phyloP scores from a whole-genome alignment of 2,797 vertebrate genomes.

The Lutjanus argentimaculatus region DNA sequence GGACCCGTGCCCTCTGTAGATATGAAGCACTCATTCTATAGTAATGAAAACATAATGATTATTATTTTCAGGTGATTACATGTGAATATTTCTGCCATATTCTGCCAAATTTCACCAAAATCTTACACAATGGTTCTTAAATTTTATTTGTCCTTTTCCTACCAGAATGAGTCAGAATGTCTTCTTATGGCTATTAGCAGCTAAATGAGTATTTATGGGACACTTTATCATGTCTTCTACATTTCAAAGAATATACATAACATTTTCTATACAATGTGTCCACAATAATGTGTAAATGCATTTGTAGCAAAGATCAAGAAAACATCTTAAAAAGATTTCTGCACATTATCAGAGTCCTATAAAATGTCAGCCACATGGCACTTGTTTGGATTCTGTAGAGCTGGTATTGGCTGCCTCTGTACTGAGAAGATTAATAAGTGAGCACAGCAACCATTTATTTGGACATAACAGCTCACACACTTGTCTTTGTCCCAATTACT shows the following conservation, averaged over 20 bases:
- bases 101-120: too few species aligned
- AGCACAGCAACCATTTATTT: conserved; percentile 16
- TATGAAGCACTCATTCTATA: too few species aligned
- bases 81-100: too few species aligned
- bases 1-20: too few species aligned
- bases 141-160: background rate
- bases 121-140: too few species aligned
- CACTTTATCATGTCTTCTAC: background rate
- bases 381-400: background rate
- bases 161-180: background rate
- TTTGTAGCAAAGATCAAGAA: background rate
- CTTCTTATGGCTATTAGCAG: background rate
- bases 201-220: background rate
- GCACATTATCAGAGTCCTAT: background rate
- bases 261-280: background rate
- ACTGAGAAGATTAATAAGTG: background rate
- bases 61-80: too few species aligned
- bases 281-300: background rate
- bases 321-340: background rate
- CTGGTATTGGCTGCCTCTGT: conserved; percentile 3
- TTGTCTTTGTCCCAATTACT: conserved; percentile 15
- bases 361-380: background rate
- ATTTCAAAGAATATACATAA: background rate
- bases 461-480: background rate
- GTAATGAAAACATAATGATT: too few species aligned